Evolutionary conservation across 2,797 vertebrate species (phyloP).

Genomic region (Danio aesculapii): DNA sequence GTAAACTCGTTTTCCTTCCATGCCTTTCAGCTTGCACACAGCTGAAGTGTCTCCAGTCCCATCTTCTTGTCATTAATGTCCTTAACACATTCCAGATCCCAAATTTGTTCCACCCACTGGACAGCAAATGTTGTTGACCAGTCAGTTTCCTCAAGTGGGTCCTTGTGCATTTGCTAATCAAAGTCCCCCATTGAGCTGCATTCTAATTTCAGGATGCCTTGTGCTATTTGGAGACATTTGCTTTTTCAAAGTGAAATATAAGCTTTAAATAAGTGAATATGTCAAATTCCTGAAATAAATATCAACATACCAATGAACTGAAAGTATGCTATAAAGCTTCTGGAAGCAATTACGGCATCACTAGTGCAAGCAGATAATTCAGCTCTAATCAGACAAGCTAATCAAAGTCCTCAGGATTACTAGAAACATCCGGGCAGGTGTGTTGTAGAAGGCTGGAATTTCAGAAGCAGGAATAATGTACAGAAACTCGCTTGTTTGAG

Average conservation of each 20-base stretch:
- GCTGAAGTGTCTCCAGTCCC: slow-evolving; percentile 47
- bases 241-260: not conserved
- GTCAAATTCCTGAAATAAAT: not conserved
- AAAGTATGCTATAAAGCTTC: not conserved
- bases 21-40: slow-evolving; percentile 48
- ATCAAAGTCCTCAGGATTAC: not conserved
- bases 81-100: slow-evolving; percentile 45
- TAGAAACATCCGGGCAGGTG: not conserved
- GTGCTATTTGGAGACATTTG: slow-evolving; percentile 3
- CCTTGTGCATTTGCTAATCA: slow-evolving; percentile 2
- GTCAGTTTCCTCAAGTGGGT: slow-evolving; percentile 1
- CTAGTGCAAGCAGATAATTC: not conserved
- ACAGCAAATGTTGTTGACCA: slow-evolving; percentile 3
- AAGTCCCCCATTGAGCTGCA: not conserved
- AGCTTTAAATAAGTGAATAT: not conserved
- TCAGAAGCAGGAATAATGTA: not conserved
- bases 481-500: not conserved
- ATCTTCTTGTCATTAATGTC: slow-evolving; percentile 52
- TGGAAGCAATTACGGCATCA: not conserved
- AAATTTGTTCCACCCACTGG: slow-evolving; percentile 23
- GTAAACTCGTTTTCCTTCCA: slow-evolving; percentile 41
- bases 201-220: slow-evolving; percentile 2
- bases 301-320: not conserved
- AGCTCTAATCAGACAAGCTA: not conserved
- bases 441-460: not conserved